Evolutionary conservation across 2,888 invertebrate genomes (phyloP).

Genomic region (Dryobota labecula): DNA sequence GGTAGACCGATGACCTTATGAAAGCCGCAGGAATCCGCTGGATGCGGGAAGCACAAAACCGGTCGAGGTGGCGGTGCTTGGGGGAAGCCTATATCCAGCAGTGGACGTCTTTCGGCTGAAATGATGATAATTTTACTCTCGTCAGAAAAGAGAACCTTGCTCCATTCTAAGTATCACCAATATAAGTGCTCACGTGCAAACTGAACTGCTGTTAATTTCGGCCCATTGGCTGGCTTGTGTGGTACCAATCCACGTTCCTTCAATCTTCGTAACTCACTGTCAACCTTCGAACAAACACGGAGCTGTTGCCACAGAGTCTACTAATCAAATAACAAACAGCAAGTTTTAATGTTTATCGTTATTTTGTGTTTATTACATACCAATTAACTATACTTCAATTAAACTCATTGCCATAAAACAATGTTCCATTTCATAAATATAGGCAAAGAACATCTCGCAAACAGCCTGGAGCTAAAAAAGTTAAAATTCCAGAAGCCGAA

Average conservation of each 20-base stretch:
- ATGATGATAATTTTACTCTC: too few relatives aligned
- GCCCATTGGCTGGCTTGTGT: not conserved
- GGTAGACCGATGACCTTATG: too few relatives aligned
- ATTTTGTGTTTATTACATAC: not conserved
- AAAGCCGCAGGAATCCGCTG: too few relatives aligned
- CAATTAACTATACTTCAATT: not conserved
- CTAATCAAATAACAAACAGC: not conserved
- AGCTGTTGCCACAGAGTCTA: not conserved
- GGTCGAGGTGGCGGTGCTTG: too few relatives aligned
- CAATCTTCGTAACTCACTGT: not conserved
- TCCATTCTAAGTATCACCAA: not conserved
- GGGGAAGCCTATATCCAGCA: too few relatives aligned
- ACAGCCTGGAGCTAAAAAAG: slow-evolving; percentile 68
- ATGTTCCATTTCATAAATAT: too few relatives aligned
- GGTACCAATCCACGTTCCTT: not conserved
- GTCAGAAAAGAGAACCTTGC: too few relatives aligned
- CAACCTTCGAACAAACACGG: not conserved
- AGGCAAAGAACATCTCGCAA: slow-evolving; percentile 64
- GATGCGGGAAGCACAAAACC: too few relatives aligned
- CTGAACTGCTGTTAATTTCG: not conserved
- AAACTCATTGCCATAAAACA: too few relatives aligned
- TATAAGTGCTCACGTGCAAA: not conserved
- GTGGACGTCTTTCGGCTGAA: too few relatives aligned
- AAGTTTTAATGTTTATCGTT: not conserved
- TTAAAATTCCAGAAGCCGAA: slow-evolving; percentile 72